Base-by-base conservation (phyloP, 2,888 invertebrate genomes). In the Leptothorax acervorum region DNA sequence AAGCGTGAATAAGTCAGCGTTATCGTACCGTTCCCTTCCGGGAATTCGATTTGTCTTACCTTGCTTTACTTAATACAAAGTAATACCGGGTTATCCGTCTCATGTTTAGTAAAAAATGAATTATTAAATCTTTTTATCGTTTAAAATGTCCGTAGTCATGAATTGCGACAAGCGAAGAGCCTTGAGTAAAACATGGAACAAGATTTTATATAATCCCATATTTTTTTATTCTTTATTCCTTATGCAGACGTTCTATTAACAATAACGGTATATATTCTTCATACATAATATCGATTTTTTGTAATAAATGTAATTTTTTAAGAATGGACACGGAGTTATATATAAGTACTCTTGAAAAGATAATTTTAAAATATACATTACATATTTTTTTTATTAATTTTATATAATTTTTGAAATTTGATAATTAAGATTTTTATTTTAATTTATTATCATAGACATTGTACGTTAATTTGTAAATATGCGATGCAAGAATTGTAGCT, bases 1-100 rank as follows among this genome's bases (percentile, higher is more conserved):
- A 73, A 73, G 73, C 57, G 8, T 35, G 79, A 73, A 73, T 73
- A 71, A 65, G 35, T 81, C 60, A 45, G 60, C 28, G 57, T 71
- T 79, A 73, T 79, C 57, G 11, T 45, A 23, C 45, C 31, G 71
- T 48, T 39, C 31, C 2, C 8, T 28, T 12, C 23, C 35, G 35
- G 45, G 45, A 28, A 48, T 23, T 79, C 48, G 57, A 79, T 73
- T 73, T 79, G 35, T 73, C 35, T 73, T 35, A 23, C 12, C 60
- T 68, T 68, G 48, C 48, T 66, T 66, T 66, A 15, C 65, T 68
- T 31, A 68, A 51, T 23, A 39, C 15, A 51, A 35, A 75, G 15
- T 63, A 75, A 63, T 28, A n/a, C 12, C 18, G 31, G 3, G 12
- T 63, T 51, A 39, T 45, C 12, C 6, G 28, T 74, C 12, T 60